phyloP scores from a whole-genome alignment of 2,113 vertebrate genomes.

The Anser cygnoides region DNA sequence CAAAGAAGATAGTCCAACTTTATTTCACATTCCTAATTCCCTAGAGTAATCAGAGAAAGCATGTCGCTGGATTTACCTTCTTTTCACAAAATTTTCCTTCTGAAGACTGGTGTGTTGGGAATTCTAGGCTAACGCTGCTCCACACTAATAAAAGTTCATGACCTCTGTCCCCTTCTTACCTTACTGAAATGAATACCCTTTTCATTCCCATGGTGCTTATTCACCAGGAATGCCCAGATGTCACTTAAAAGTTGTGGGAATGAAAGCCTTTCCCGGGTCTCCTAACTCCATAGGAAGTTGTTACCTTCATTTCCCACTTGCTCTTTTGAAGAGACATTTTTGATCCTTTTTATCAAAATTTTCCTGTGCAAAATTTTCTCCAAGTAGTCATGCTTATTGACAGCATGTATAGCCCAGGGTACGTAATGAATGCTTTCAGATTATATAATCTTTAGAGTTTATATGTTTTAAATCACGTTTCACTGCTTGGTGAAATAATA shows the following conservation, averaged over 20 bases:
- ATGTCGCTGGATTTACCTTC: background rate
- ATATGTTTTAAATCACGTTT: background rate
- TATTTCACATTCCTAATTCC: background rate
- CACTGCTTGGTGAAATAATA: background rate
- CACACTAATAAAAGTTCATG: constrained; percentile 11
- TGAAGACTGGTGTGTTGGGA: background rate
- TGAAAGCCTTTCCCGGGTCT: background rate
- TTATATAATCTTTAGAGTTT: background rate
- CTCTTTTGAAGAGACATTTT: background rate
- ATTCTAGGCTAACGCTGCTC: constrained; percentile 18
- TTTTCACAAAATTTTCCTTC: background rate
- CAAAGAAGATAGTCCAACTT: background rate
- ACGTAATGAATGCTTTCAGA: background rate
- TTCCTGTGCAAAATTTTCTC: background rate
- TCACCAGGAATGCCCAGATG: constrained; percentile 19
- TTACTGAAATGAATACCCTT: constrained; percentile 46
- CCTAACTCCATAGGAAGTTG: background rate
- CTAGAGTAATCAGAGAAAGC: background rate
- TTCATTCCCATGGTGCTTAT: constrained; percentile 9
- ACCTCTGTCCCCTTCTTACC: constrained; percentile 53
- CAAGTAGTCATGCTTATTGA: background rate
- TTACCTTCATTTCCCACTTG: background rate
- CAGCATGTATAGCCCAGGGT: fast-evolving
- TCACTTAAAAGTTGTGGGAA: background rate
- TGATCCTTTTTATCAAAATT: background rate